Evolutionary conservation across 1,140 invertebrate species (phyloP).

Genomic region (Lordiphosa stackelbergi): DNA sequence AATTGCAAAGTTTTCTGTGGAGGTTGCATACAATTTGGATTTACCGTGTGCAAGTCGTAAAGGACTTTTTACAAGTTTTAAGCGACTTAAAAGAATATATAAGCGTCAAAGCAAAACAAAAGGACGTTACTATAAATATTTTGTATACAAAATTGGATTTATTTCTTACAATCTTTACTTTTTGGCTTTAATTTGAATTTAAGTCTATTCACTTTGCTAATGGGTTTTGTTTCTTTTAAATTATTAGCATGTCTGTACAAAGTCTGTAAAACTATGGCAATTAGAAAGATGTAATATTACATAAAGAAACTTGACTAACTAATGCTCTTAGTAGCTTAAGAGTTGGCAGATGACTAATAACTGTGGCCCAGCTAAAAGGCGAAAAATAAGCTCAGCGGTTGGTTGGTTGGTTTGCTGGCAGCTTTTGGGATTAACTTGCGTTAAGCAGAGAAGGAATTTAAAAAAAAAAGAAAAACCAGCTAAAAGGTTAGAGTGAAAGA

Average conservation of each 20-base stretch:
- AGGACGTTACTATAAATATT: background rate
- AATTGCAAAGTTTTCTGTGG: constrained; percentile 39
- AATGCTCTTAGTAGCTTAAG: constrained; percentile 12
- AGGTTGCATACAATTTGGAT: constrained; percentile 32
- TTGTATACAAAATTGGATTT: constrained; percentile 11
- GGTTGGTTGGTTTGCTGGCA: background rate
- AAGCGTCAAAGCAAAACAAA: constrained; percentile 3
- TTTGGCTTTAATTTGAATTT: constrained; percentile 6
- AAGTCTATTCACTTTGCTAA: constrained; percentile 30
- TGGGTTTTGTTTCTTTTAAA: constrained; percentile 29
- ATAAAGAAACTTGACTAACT: constrained; percentile 3
- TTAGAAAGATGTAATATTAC: constrained; percentile 4
- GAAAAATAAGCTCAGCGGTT: constrained; percentile 13
- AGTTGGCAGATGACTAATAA: constrained; percentile 8
- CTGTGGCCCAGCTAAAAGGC: constrained; percentile 6
- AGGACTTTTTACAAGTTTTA: constrained; percentile 31
- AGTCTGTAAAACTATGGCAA: constrained; percentile 23
- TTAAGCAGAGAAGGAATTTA: background rate
- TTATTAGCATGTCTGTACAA: constrained; percentile 5
- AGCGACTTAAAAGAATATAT: constrained; percentile 24
- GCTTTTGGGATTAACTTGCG: constrained; percentile 4
- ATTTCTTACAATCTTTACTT: constrained; percentile 20
- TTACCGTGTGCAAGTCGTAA: constrained; percentile 30
- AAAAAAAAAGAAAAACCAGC: too few species aligned
- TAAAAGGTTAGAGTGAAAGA: too few species aligned